Conservation (phyloP, 2,797 vertebrate species). For the Chaenodraco wilsoni region DNA sequence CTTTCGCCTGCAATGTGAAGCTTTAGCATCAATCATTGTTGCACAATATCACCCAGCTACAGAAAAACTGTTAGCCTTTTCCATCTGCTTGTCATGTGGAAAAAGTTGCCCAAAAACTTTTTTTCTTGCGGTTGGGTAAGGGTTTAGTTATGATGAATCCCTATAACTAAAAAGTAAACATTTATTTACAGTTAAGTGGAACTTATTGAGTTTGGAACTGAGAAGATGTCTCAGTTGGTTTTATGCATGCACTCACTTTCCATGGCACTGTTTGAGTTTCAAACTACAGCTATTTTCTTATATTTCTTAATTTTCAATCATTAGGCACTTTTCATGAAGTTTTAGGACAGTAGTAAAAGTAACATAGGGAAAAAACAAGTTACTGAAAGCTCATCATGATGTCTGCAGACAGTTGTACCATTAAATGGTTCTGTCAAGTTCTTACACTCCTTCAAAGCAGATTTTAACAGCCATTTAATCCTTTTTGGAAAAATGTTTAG, state of each 20-base stretch:
- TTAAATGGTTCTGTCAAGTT: slow-evolving; percentile 21
- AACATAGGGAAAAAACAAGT: slow-evolving; percentile 8
- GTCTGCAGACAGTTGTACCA: not conserved
- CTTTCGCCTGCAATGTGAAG: not conserved
- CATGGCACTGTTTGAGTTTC: slow-evolving; percentile 41
- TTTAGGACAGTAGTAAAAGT: slow-evolving; percentile 22
- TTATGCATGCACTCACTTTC: slow-evolving; percentile 45
- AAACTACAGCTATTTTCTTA: slow-evolving; percentile 44
- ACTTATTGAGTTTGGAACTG: slow-evolving; percentile 18
- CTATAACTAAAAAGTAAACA: slow-evolving; percentile 43
- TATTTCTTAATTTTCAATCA: slow-evolving; percentile 46
- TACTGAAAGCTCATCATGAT: slow-evolving; percentile 21
- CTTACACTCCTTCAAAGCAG: not conserved
- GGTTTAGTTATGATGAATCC: slow-evolving; percentile 30
- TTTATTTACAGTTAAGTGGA: slow-evolving; percentile 31
- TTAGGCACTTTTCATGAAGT: slow-evolving; percentile 35
- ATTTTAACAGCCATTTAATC: not conserved
- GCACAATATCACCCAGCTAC: not conserved
- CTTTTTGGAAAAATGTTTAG: not conserved
- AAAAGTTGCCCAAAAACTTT: slow-evolving; percentile 12
- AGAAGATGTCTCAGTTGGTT: not conserved
- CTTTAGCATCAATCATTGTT: not conserved
- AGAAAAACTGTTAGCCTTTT: too few relatives aligned
- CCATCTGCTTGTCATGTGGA: slow-evolving; percentile 1
- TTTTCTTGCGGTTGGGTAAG: slow-evolving; percentile 22